Evolutionary conservation across 2,797 vertebrate genomes (phyloP), one percentile per base, ranked within the genome.

Genomic region (Sardinella longiceps): DNA sequence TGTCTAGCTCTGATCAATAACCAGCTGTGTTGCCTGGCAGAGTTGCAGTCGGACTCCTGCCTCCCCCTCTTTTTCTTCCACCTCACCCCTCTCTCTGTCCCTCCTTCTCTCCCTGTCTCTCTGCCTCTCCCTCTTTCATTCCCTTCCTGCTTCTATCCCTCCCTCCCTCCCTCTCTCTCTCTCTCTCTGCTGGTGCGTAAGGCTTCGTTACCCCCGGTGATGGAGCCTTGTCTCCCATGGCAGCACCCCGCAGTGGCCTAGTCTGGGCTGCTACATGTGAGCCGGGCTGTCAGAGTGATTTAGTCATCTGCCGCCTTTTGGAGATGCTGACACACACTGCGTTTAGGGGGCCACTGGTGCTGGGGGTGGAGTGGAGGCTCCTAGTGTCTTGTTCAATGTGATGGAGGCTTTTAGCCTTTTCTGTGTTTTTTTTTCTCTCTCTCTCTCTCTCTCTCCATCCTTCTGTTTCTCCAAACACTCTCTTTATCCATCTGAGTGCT

Each of bases 241-340:
- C 94, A 89, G 92, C 92, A 95, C 94, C 94, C 94, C 89, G 84
- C 83, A 94, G 92, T 94, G 92, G 93, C 91, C 87, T 93, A 95
- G 94, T 90, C 89, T 91, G 93, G 93, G 94, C 96, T 95, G 97
- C 96, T 96, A 95, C 93, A 94, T 95, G 90, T 95, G 95, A 96
- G 93, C 92, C 94, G 0, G 94, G 90, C 94, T 97, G 95, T 97
- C 97, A 96, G 85, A 94, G 93, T 92, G 90, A 95, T 97, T 98
- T 91, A 91, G 93, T 96, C 96, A 96, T 89, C 87, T 89, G 91
- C 33, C 37, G 18, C 94, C 96, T 96, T 94, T 94, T 92, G 91
- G 92, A 95, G 93, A 95, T 93, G 92, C 95, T 94, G 93, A 94
- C 93, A 93, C 93, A 93, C 90, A 91, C 90, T 90, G 90, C 91